Evolutionary conservation across 2,797 vertebrate genomes (phyloP).

Genomic region (Nothura maculosa): DNA sequence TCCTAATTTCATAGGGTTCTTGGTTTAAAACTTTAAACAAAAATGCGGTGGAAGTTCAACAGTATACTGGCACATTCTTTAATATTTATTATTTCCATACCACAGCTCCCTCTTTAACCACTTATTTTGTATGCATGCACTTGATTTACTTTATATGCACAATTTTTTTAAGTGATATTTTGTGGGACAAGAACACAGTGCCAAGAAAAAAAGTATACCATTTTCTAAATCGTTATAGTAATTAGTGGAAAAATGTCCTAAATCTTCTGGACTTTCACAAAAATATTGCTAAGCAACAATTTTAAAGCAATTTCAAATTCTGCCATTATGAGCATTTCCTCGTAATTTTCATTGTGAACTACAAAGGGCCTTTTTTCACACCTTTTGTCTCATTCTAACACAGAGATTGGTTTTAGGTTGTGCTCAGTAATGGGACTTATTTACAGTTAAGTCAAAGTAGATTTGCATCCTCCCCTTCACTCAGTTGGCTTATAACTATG

Average conservation of each 20-base stretch:
- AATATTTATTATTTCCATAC: neutral
- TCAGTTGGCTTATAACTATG: neutral
- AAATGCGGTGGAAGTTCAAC: neutral
- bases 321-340: neutral
- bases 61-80: neutral
- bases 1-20: neutral
- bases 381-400: neutral
- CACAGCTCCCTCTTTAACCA: neutral
- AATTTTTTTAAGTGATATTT: neutral
- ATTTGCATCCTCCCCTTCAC: neutral
- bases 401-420: neutral
- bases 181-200: neutral
- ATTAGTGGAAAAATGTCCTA: neutral
- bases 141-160: neutral
- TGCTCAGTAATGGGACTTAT: neutral
- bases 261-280: neutral
- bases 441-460: neutral
- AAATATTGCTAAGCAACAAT: neutral
- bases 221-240: neutral
- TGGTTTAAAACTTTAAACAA: neutral
- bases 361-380: neutral
- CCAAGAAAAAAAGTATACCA: neutral
- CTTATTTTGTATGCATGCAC: neutral
- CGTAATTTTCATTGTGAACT: neutral
- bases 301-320: neutral